These are phyloP conservation scores for Pherbina coryleti DNA, from an alignment of 2,888 invertebrate genomes.

Conservation along the genomic window DNA sequence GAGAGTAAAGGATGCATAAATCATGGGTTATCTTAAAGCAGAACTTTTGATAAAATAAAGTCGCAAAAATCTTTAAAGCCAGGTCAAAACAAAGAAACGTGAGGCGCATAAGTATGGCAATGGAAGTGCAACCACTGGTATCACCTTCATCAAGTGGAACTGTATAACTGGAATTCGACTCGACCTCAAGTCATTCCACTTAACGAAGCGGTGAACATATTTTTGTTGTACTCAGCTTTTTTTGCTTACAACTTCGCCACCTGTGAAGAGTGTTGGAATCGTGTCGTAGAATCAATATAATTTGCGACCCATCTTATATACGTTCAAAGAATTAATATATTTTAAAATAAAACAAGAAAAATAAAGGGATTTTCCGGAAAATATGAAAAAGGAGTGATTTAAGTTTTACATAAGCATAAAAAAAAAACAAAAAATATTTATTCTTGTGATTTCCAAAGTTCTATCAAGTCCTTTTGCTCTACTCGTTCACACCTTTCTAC, in stretches of 20 bases:
- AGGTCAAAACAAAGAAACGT: neutral
- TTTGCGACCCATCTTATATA: neutral
- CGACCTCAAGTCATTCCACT: neutral
- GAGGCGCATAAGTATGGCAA: conserved; percentile 24
- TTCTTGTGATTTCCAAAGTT: neutral
- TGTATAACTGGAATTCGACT: conserved; percentile 35
- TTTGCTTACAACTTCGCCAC: neutral
- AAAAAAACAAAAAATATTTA: neutral
- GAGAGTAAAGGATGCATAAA: neutral
- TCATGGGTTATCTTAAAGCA: neutral
- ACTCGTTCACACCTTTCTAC: neutral
- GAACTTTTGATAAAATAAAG: neutral
- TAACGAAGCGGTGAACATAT: neutral
- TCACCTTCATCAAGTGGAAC: conserved; percentile 26
- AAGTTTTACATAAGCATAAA: no score
- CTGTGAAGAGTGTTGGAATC: conserved; percentile 6
- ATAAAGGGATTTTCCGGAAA: neutral
- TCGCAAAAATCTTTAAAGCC: neutral
- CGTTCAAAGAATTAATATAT: neutral
- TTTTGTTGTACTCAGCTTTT: neutral
- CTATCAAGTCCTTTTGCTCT: neutral
- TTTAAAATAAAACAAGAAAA: neutral
- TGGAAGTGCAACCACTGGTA: conserved; percentile 38
- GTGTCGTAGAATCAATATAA: conserved; percentile 10
- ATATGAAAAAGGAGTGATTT: neutral